Base-by-base conservation (phyloP, 2,113 vertebrate genomes). In the Laticauda laticaudata region DNA sequence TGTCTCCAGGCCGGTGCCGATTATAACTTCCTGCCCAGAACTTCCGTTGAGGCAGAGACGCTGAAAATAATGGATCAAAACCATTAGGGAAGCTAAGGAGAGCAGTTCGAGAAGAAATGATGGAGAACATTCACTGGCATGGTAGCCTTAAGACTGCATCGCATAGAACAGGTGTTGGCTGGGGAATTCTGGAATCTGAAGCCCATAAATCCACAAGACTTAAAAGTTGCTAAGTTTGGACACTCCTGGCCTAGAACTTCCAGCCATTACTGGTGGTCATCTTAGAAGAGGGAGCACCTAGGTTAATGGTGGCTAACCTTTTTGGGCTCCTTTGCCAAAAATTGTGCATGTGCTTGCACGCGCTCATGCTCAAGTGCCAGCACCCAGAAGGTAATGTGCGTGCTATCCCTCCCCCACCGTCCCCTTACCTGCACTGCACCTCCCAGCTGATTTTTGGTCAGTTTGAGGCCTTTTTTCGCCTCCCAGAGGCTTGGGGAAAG, bases 41-140 rank as follows among this genome's bases (percentile, higher is more conserved):
- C 98, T 99, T 93, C 99, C 99, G 0, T 99, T 99, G 93, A 99
- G 97, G 97, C 99, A 99, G 10, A 99, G 98, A 48, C 99, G 98
- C 99, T 99, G 90, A 2, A 29, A 29, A 53, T 61, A 86, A 51
- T 29, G 81, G 23, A 8, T 23, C 26, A 5, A 59, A 92, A 59
- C 26, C 21, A 29, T n/a, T 20, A 11, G 39, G 0, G 0, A 0
- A 81, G 34, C 34, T 39, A 39, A 81, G 64, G 5, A n/a, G 4
- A n/a, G 29, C 12, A 69, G 29, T 0, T 15, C 4, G 2, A 15
- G 64, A 69, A 69, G 34, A 39, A 81, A 18, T 39, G n/a, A 34
- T 75, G 69, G n/a, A 39, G 15, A 39, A 75, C n/a, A 1, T 34
- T 15, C 14, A 12, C 29, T n/a, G 64, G 29, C 29, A 12, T n/a